Evolutionary conservation across 2,888 invertebrate species (phyloP).

Genomic region (Baccha elongata): DNA sequence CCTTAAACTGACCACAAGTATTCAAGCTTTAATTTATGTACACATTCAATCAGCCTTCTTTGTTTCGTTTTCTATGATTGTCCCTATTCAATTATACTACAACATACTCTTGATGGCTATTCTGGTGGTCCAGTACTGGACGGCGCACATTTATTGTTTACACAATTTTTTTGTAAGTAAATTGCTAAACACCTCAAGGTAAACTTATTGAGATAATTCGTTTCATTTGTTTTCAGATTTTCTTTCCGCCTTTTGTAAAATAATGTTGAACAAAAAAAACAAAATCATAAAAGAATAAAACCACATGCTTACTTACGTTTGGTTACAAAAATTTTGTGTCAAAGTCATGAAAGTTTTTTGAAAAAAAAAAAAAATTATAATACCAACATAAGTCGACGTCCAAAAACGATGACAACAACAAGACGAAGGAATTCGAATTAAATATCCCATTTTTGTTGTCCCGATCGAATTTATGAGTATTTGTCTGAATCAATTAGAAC

Average conservation of each 20-base stretch:
- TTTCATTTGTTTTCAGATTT: slow-evolving; percentile 63
- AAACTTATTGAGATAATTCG: slow-evolving; percentile 51
- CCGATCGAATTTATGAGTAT: slow-evolving; percentile 70
- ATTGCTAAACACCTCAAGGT: slow-evolving; percentile 60
- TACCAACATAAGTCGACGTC: slow-evolving; percentile 8
- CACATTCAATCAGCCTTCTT: slow-evolving; percentile 64
- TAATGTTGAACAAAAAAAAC: background rate
- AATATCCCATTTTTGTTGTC: slow-evolving; percentile 67
- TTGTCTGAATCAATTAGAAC: slow-evolving; percentile 69
- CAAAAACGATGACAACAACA: slow-evolving; percentile 60
- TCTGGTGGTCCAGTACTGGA: slow-evolving; percentile 37
- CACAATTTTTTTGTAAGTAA: slow-evolving; percentile 42
- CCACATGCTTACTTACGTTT: slow-evolving; percentile 42
- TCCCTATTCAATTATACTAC: slow-evolving; percentile 41
- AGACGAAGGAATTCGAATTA: slow-evolving; percentile 65
- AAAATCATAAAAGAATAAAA: background rate
- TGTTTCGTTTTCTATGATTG: slow-evolving; percentile 68
- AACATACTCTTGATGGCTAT: slow-evolving; percentile 1
- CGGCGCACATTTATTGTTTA: slow-evolving; percentile 55
- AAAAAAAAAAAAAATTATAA: slow-evolving; percentile 1
- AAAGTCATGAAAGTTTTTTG: background rate
- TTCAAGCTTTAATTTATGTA: slow-evolving; percentile 65
- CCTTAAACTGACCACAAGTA: slow-evolving; percentile 54
- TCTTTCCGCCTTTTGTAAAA: slow-evolving; percentile 33
- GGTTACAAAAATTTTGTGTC: slow-evolving; percentile 37